phyloP scores from a whole-genome alignment of 2,113 vertebrate genomes.

The Cynopterus brachyotis region DNA sequence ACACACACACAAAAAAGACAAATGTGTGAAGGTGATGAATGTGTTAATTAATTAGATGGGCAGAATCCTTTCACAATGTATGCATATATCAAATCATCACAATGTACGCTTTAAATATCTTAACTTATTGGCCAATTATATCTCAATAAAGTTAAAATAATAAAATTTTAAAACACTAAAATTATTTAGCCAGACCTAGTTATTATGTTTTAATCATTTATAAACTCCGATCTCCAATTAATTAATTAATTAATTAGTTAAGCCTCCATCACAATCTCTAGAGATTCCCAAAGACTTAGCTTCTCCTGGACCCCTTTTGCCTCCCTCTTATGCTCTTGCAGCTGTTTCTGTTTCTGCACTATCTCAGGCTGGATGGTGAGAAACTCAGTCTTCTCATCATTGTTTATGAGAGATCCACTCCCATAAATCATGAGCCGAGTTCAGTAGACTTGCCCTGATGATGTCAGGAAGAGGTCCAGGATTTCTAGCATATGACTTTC shows the following conservation, averaged over 20 bases:
- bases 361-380: background rate
- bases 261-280: background rate
- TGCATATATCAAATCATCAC: background rate
- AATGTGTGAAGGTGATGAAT: background rate
- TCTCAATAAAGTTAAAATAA: background rate
- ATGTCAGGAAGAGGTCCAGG: background rate
- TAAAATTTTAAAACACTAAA: background rate
- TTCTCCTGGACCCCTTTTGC: background rate
- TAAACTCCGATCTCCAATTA: background rate
- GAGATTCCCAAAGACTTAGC: background rate
- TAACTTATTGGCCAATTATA: background rate
- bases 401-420: conserved; percentile 39
- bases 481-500: background rate
- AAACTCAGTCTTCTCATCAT: background rate
- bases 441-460: background rate
- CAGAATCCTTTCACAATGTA: background rate
- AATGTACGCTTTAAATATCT: background rate
- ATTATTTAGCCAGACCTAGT: background rate
- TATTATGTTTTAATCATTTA: background rate
- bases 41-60: background rate
- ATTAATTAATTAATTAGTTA: background rate
- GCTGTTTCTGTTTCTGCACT: background rate
- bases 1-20: background rate
- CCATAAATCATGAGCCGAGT: background rate
- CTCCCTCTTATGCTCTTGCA: background rate